Conservation (phyloP, 2,888 invertebrate genomes). For the Nomada ferruginata region DNA sequence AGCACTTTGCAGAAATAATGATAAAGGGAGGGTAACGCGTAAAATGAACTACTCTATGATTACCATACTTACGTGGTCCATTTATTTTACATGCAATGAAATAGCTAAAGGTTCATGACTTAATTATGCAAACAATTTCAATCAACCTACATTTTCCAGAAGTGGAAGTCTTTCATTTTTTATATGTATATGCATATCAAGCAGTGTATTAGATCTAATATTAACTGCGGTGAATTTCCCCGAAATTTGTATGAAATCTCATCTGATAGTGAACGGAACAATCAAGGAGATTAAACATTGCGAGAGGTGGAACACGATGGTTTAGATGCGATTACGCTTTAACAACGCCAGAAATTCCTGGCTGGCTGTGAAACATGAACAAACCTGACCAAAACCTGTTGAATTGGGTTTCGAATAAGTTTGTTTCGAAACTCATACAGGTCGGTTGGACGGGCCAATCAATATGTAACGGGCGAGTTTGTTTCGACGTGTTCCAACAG, state of each 20-base stretch:
- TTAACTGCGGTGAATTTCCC: background rate
- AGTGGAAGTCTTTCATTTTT: no score
- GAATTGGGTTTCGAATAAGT: slow-evolving; percentile 73
- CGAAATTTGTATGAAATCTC: background rate
- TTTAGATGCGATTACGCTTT: slow-evolving; percentile 34
- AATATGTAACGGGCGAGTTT: slow-evolving; percentile 69
- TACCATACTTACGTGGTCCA: no score
- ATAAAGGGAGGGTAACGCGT: no score
- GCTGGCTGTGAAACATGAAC: slow-evolving; percentile 63
- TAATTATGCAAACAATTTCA: no score
- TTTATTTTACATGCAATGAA: no score
- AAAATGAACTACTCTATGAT: no score
- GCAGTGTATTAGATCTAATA: no score
- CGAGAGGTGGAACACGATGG: slow-evolving; percentile 16
- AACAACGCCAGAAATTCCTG: slow-evolving; percentile 51
- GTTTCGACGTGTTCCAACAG: slow-evolving; percentile 60
- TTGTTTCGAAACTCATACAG: slow-evolving; percentile 69
- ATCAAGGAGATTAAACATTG: background rate
- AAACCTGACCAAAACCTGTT: slow-evolving; percentile 71
- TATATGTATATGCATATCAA: no score
- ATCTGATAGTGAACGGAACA: background rate
- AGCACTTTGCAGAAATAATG: no score
- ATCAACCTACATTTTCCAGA: no score
- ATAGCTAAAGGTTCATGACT: no score
- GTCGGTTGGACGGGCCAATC: slow-evolving; percentile 59